Conservation (phyloP, 1,140 invertebrate species). For the Solenopsis fugax region DNA sequence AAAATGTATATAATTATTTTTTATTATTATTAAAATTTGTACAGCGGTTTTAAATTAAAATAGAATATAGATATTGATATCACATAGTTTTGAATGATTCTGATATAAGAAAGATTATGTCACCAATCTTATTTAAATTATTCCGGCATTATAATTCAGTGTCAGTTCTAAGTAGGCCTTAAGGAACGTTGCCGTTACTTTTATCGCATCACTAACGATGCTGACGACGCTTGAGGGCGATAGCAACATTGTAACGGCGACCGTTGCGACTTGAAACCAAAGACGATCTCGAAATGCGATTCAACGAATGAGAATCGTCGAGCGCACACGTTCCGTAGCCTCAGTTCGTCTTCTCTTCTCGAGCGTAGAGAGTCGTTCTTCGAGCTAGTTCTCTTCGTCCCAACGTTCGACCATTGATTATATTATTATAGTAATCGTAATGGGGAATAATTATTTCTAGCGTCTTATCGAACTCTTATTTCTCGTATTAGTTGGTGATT, state of each 20-base stretch:
- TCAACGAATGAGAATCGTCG: slow-evolving; percentile 61
- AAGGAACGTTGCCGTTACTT: slow-evolving; percentile 6
- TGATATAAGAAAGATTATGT: neutral
- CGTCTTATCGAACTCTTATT: neutral
- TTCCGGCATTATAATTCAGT: neutral
- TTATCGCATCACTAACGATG: slow-evolving; percentile 70
- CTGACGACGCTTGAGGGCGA: slow-evolving; percentile 73
- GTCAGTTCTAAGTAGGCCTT: slow-evolving; percentile 29
- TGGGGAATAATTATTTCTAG: neutral
- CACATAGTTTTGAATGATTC: too few relatives aligned
- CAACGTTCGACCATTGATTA: neutral
- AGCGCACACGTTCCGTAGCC: neutral
- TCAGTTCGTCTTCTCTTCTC: slow-evolving; percentile 63
- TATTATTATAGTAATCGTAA: neutral
- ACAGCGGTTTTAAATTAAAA: neutral
- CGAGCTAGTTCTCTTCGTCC: neutral
- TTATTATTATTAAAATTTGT: neutral
- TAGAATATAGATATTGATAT: neutral
- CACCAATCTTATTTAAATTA: neutral
- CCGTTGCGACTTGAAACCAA: slow-evolving; percentile 70
- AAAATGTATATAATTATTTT: neutral
- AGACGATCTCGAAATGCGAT: slow-evolving; percentile 68
- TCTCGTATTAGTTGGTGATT: neutral
- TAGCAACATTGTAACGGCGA: slow-evolving; percentile 9
- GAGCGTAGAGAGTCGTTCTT: slow-evolving; percentile 43